Percentiles rank a stretch among this genome's conserved stretches.
These are phyloP conservation scores for Agapornis canus DNA, from an alignment of 2,797 vertebrate genomes.

Conservation along the genomic window DNA sequence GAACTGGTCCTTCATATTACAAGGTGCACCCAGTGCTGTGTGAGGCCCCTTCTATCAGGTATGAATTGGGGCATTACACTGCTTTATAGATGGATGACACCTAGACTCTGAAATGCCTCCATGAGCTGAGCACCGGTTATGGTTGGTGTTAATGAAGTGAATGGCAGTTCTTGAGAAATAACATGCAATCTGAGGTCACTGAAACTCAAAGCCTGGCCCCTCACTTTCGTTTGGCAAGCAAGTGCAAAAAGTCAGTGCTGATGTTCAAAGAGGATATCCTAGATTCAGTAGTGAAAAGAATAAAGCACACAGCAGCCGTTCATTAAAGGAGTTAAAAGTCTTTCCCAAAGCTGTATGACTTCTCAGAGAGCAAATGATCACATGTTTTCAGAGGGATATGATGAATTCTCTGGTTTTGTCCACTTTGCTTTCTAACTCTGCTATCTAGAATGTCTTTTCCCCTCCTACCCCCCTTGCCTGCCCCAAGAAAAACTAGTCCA, in stretches of 20 bases:
- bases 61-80: neutral
- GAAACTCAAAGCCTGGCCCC: neutral
- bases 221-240: neutral
- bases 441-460: neutral
- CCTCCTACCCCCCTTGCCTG: no score
- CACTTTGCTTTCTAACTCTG: neutral
- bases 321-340: neutral
- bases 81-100: neutral
- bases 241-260: neutral
- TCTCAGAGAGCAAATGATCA: neutral
- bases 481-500: neutral
- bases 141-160: neutral
- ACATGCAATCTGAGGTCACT: neutral
- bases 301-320: neutral
- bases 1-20: neutral
- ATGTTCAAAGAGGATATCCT: neutral
- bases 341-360: neutral
- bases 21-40: neutral
- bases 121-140: neutral
- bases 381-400: neutral
- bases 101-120: neutral
- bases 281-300: neutral
- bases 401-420: neutral
- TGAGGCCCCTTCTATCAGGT: neutral
- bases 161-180: neutral